Evolutionary conservation across 2,113 vertebrate species (phyloP), one percentile per base, ranked within the genome.

Genomic region (Rhinichthys klamathensis): DNA sequence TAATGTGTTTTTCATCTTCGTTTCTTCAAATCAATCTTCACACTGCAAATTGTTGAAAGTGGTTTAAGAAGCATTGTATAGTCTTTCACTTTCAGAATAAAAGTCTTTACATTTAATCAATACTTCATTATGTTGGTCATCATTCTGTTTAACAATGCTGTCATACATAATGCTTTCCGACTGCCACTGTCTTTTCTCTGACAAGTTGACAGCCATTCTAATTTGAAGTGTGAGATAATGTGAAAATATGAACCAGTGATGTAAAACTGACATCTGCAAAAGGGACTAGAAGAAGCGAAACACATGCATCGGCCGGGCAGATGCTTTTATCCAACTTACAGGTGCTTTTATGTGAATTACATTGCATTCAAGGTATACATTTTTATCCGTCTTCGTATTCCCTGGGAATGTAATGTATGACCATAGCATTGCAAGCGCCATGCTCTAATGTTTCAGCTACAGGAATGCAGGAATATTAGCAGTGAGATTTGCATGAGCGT

Each of bases 191-290:
- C 69, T 73, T 73, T 73, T 46, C 70, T 74, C 23, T 73, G 41
- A 27, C 70, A 73, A 3, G 2, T 3, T 54, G 49, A 56, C 51
- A 38, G 67, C 6, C 7, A 6, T 5, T 73, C 38, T 25, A 60
- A 73, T 60, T 41, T 83, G 35, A 73, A 41, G 35, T 12, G 32
- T 12, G 67, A 70, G 35, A 73, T 51, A 73, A 72, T 12, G n/a
- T 73, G 23, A 44, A 30, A 73, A 73, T 25, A 23, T 58, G 51
- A 69, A 27, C 49, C 1, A 46, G 23, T 67, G 38, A 30, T 30
- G 49, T 23, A 56, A n/a, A 70, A 69, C 44, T 72, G 49, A 30
- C 65, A 25, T 82, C 60, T 54, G 10, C 25, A 35, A 56, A n/a
- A 73, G 41, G 60, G n/a, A 82, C 18, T 27, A 60, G 25, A 61